These are phyloP conservation scores for Pentalonia nigronervosa DNA, from an alignment of 1,140 invertebrate genomes.

Conservation along the genomic window DNA sequence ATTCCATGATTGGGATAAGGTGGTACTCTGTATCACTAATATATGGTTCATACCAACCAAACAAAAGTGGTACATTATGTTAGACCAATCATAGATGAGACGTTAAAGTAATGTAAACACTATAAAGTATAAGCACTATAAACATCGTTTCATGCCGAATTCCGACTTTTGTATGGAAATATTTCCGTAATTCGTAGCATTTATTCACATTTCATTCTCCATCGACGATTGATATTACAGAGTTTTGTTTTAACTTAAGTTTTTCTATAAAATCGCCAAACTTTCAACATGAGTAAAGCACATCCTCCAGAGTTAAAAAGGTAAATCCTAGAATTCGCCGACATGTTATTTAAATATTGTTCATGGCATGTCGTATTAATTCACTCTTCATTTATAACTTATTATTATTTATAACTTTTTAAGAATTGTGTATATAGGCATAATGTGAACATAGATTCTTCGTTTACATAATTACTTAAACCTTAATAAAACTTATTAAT, in stretches of 20 bases:
- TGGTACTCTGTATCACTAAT: neutral
- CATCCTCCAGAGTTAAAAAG: slow-evolving; percentile 59
- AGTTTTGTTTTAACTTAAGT: too few relatives aligned
- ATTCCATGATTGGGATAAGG: neutral
- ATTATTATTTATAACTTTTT: too few relatives aligned
- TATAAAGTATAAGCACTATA: neutral
- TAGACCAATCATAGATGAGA: neutral
- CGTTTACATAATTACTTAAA: too few relatives aligned
- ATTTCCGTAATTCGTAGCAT: too few relatives aligned
- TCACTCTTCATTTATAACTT: neutral
- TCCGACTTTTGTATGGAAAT: too few relatives aligned
- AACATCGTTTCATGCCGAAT: neutral
- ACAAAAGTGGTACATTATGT: neutral
- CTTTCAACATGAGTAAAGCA: slow-evolving; percentile 58
- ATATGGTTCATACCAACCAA: neutral
- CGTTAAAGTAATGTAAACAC: neutral
- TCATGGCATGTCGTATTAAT: neutral
- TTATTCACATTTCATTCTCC: too few relatives aligned
- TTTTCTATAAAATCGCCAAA: neutral
- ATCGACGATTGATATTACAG: too few relatives aligned
- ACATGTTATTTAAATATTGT: neutral
- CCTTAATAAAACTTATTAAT: too few relatives aligned
- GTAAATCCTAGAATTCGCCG: slow-evolving; percentile 23
- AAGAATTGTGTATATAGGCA: too few relatives aligned
- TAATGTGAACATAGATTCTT: too few relatives aligned